phyloP scores from a whole-genome alignment of 92 coral and sea anemone species.

The Epizoanthus stellaris region DNA sequence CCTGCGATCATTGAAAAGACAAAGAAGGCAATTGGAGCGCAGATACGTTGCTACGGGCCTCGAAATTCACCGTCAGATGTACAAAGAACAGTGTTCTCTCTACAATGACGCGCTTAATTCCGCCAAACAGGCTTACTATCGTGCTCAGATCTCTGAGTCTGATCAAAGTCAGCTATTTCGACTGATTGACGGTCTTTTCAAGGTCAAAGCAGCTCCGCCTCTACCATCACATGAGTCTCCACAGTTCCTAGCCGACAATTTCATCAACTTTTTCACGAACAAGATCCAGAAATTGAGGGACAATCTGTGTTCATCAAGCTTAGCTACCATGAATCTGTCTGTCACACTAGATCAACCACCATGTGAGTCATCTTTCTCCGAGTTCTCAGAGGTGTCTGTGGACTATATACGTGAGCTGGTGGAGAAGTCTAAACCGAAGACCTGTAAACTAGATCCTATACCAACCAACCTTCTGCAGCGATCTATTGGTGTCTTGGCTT shows the following conservation, averaged over 20 bases:
- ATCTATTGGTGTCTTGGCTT: conserved; percentile 18
- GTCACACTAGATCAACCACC: neutral
- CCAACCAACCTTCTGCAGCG: conserved; percentile 7
- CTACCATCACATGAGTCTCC: too few species aligned
- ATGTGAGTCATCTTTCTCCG: neutral
- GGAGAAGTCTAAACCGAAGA: conserved; percentile 1
- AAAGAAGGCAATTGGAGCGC: too few species aligned
- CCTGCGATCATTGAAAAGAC: too few species aligned
- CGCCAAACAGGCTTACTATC: too few species aligned
- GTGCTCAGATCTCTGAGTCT: too few species aligned
- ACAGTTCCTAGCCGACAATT: neutral
- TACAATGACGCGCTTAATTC: too few species aligned
- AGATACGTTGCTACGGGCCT: too few species aligned
- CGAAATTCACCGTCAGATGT: too few species aligned
- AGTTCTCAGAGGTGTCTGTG: conserved; percentile 12
- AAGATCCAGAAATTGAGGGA: neutral
- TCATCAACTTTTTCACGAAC: neutral
- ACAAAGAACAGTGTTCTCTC: too few species aligned
- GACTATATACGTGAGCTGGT: neutral
- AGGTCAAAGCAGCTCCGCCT: too few species aligned
- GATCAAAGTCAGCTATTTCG: too few species aligned
- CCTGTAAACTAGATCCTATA: conserved; percentile 28
- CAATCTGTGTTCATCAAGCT: neutral
- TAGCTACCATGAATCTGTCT: neutral
- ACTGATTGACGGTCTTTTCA: too few species aligned